These are phyloP conservation scores for Drosophila punjabiensis DNA, from an alignment of 1,140 invertebrate genomes.

Conservation along the genomic window DNA sequence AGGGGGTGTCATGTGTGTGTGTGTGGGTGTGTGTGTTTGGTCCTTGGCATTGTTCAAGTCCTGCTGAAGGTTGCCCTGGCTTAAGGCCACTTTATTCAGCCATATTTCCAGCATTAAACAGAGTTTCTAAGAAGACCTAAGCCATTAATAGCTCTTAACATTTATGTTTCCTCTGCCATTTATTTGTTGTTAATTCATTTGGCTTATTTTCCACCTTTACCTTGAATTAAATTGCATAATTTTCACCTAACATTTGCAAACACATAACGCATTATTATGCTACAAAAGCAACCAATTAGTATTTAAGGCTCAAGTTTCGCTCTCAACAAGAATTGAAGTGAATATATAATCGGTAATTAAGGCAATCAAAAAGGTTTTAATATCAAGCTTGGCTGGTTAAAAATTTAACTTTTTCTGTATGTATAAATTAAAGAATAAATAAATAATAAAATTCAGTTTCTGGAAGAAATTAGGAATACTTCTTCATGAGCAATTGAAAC, in stretches of 20 bases:
- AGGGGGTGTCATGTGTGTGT: neutral
- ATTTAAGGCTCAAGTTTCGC: neutral
- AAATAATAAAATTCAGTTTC: too few species aligned
- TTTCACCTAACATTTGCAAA: neutral
- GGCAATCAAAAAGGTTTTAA: neutral
- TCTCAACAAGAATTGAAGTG: neutral
- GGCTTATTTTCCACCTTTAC: neutral
- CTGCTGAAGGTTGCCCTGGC: neutral
- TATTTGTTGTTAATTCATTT: neutral
- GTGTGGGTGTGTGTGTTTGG: neutral
- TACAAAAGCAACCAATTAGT: neutral
- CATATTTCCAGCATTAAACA: neutral
- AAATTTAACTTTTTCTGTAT: neutral
- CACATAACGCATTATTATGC: neutral
- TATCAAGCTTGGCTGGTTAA: neutral
- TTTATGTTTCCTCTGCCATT: too few species aligned
- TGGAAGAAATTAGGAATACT: neutral
- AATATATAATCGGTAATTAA: neutral
- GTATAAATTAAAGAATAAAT: neutral
- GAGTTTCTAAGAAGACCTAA: too few species aligned
- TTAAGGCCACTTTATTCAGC: neutral
- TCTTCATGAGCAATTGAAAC: too few species aligned
- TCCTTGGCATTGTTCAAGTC: conserved; percentile 4
- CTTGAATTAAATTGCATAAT: neutral
- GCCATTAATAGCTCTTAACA: neutral